Evolutionary conservation across 2,797 vertebrate genomes (phyloP), one percentile per base, ranked within the genome.

Genomic region (Hippoglossus hippoglossus): DNA sequence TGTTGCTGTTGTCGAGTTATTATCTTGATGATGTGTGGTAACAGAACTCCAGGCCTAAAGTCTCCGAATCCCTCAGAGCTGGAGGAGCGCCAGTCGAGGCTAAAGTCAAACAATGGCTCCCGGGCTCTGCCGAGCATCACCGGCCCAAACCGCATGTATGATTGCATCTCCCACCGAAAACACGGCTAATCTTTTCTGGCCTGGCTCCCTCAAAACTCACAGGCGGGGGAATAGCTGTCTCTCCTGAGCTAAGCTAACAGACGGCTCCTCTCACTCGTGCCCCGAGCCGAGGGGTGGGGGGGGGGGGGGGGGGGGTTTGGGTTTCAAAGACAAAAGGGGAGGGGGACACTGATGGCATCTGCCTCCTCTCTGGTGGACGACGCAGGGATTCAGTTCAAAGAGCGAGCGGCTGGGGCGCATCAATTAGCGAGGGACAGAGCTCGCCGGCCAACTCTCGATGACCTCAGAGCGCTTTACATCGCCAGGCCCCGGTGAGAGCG

Each of bases 301-400:
- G 36, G 9, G 1, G 52, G 4, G 51, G 51, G 5, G 55, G 5
- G 55, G 62, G 34, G 86, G 92, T 67, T 94, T 93, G 89, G 84
- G 92, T 95, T 95, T 95, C 94, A 95, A 94, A 95, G 93, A 10
- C 22, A 24, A 22, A 53, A 15, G 73, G 82, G 82, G 68, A 75
- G 81, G 82, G 82, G 79, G 63, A 75, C 83, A 79, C 86, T 88
- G 91, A 94, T 93, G 91, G 90, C 91, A 92, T 94, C 91, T 93
- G 88, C 86, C 87, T 89, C 85, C 80, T 90, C 84, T 91, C 91
- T 80, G 86, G 71, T 75, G 84, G 85, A 85, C 81, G 63, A 88
- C 74, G 84, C 87, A 74, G 79, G 91, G 92, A 91, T 92, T 90
- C 86, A 91, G 91, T 94, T 94, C 92, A 94, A 95, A 94, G 91